Base-by-base conservation (phyloP, 2,113 vertebrate species). In the Fukomys damarensis region DNA sequence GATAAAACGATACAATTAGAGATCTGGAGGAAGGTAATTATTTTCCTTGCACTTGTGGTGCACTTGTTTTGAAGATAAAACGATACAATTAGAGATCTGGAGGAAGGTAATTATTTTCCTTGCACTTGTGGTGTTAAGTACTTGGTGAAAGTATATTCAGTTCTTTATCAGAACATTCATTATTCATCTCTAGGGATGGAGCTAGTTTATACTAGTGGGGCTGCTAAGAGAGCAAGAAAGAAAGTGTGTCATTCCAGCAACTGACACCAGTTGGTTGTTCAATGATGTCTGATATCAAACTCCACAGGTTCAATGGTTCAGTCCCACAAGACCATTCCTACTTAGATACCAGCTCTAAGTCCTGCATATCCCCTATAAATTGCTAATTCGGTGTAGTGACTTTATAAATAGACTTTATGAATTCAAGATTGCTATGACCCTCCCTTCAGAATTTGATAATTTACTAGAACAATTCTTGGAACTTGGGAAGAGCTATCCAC, bases 31-130 rank as follows among this genome's bases (percentile, higher is more conserved):
- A 80, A 76, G n/a, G 41, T 74, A 68, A 58, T 83, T 63, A 28
- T 94, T 89, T 90, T 81, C 83, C 63, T n/a, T 76, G 96, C 8
- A 12, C 16, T 82, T 43, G 24, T 0, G 7, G 32, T 30, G 61
- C n/a, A n/a, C n/a, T n/a, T n/a, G n/a, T n/a, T n/a, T n/a, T 79
- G 38, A 74, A 81, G 66, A 32, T 92, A 85, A 90, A 82, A 54
- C 52, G 54, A 38, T 63, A 38, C 8, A 81, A 0, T 41, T 72
- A 54, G 52, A 84, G 76, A 54, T 86, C 10, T 9, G 5, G 52
- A 63, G 35, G 32, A 80, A 74, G n/a, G 41, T 74, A 68, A 58
- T 83, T 61, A 28, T 94, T 89, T 90, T 81, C 83, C 63, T n/a
- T 76, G 96, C 8, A 12, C 16, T 82, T 43, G 24, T 0, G 7